Base-by-base conservation (phyloP, 2,888 invertebrate species). In the Cactoblastis cactorum region DNA sequence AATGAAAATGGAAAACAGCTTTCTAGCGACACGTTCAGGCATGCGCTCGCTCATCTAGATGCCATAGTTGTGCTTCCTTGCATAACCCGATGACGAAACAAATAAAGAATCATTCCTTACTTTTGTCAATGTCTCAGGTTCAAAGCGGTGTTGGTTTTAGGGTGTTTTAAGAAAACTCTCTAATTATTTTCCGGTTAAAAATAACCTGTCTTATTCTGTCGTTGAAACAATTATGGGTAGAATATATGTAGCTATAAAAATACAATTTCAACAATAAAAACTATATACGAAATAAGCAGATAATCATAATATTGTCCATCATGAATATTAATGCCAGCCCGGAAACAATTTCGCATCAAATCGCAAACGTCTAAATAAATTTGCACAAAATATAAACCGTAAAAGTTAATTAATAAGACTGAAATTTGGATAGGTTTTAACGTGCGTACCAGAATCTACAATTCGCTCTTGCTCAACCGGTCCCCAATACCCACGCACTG, bases 381-480 rank as follows among this genome's bases (percentile, higher is more conserved):
- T 12, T 28, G 18, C 15, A 32, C 35, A 24, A 8, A 43, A 28
- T 14, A 4, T 17, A 0, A 9, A 15, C 43, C 15, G 9, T 28
- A 11, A 43, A 9, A 9, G 1, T 3, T 2, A 1, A 11, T 14
- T 1, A 15, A 8, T 11, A 17, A 28, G 52, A 37, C 45, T 41
- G 6, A 50, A 12, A 45, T 28, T 28, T 14, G 2, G 32, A 53
- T 39, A 47, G 33, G 46, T 54, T 52, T 52, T 50, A 47, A 54
- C 52, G 52, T 55, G 55, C 46, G 56, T 55, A 54, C 56, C 24
- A 28, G 34, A 54, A 56, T 64, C 55, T 58, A 65, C 63, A 65
- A 67, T 74, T 76, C 61, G 71, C 70, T 67, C 68, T 78, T 79
- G 70, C 76, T 62, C 73, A 77, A 80, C 69, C 50, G 55, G 52